Conservation (phyloP, 1,140 invertebrate species). For the Doryteuthis pealeii region DNA sequence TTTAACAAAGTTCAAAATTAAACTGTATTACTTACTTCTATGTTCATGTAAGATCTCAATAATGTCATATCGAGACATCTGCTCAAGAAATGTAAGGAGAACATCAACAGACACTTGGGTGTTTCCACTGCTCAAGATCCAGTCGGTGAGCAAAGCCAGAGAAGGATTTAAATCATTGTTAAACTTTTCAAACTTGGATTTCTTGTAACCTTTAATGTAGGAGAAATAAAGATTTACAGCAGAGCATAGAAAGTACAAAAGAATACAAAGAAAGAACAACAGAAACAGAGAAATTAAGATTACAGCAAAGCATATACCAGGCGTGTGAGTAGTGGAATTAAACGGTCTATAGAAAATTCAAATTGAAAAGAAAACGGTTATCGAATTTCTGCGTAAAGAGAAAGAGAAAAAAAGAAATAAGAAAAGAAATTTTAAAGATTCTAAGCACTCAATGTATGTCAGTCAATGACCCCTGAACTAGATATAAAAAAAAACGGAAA, state of each 20-base stretch:
- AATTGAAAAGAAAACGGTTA: too few species aligned
- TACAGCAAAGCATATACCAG: too few species aligned
- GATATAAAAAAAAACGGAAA: too few species aligned
- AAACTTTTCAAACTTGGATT: conserved; percentile 55
- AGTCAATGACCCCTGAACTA: too few species aligned
- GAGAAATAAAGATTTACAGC: background rate
- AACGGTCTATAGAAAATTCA: too few species aligned
- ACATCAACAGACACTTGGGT: conserved; percentile 61
- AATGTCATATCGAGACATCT: conserved; percentile 58
- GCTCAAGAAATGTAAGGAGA: conserved; percentile 56
- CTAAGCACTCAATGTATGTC: too few species aligned
- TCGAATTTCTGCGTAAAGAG: too few species aligned
- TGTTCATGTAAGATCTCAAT: conserved; percentile 56
- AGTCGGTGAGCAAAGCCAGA: conserved; percentile 59
- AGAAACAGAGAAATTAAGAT: too few species aligned
- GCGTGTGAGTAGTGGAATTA: too few species aligned
- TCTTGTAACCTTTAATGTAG: conserved; percentile 55
- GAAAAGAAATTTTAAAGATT: too few species aligned
- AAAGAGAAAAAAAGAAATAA: too few species aligned
- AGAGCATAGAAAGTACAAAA: background rate
- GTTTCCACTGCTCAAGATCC: conserved; percentile 62
- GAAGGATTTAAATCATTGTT: conserved; percentile 59
- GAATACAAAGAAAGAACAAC: background rate
- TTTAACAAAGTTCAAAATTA: too few species aligned
- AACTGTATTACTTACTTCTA: conserved; percentile 36